Percentiles rank a stretch among this genome's conserved stretches.
These are phyloP conservation scores for Armadillidium nasatum DNA, from an alignment of 1,140 invertebrate genomes.

Conservation along the genomic window DNA sequence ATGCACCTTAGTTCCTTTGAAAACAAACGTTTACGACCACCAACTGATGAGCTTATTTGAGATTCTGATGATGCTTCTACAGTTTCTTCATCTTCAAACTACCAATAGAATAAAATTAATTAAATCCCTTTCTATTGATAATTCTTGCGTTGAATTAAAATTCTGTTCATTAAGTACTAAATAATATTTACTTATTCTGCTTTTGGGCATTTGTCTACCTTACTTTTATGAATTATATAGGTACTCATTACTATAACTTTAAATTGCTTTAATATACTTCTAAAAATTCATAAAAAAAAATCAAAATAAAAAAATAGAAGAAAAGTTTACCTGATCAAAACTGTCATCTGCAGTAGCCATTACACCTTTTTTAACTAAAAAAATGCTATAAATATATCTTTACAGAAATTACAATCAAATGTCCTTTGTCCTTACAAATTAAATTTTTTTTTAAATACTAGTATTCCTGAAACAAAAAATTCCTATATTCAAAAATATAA, in stretches of 20 bases:
- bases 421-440: no score
- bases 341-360: slow-evolving; percentile 41
- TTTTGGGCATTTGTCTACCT: neutral
- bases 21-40: slow-evolving; percentile 73
- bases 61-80: slow-evolving; percentile 36
- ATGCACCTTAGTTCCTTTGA: slow-evolving; percentile 92
- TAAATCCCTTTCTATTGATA: slow-evolving; percentile 20
- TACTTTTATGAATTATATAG: neutral
- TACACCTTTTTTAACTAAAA: neutral
- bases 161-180: neutral
- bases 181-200: neutral
- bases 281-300: no score
- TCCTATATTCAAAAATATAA: no score
- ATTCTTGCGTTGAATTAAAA: neutral
- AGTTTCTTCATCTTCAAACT: slow-evolving; percentile 44
- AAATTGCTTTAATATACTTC: neutral
- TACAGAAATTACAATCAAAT: no score
- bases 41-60: slow-evolving; percentile 31
- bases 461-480: no score
- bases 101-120: slow-evolving; percentile 24
- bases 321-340: slow-evolving; percentile 34
- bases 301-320: no score
- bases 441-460: no score
- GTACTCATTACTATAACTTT: neutral
- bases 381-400: no score